phyloP scores from a whole-genome alignment of 2,113 vertebrate genomes.

The Chaetorhynchus papuensis region DNA sequence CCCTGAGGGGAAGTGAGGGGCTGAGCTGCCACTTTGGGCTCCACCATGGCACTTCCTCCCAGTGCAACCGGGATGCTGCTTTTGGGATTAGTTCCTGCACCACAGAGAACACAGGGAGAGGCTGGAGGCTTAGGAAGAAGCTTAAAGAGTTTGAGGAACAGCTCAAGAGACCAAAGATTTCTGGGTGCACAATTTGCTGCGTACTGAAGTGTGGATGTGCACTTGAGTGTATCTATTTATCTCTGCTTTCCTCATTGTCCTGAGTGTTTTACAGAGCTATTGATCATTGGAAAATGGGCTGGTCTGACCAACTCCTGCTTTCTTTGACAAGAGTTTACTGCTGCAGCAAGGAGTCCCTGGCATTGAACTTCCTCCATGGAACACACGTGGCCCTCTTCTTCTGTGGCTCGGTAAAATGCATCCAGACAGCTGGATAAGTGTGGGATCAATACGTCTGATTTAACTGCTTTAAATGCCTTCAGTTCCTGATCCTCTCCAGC shows the following conservation, averaged over 20 bases:
- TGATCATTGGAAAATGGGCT: not conserved
- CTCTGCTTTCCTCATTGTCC: not conserved
- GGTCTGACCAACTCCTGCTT: not conserved
- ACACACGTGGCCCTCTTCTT: accelerated
- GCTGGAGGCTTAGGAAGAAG: not conserved
- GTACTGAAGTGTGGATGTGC: too few species aligned
- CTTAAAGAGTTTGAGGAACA: not conserved
- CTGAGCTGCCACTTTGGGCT: not conserved
- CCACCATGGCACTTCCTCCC: not conserved
- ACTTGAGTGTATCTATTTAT: not conserved
- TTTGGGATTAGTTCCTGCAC: not conserved
- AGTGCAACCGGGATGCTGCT: not conserved
- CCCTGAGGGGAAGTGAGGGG: too few species aligned
- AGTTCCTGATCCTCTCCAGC: not conserved
- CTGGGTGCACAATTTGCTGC: not conserved
- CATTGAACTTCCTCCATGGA: not conserved
- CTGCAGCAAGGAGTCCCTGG: not conserved
- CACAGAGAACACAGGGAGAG: not conserved
- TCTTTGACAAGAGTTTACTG: not conserved
- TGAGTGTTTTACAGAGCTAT: not conserved
- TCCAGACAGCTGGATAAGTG: not conserved
- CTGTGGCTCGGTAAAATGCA: not conserved
- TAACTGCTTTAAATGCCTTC: not conserved
- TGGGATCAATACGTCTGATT: not conserved
- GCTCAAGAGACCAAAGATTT: not conserved